Evolutionary conservation across 2,888 invertebrate species (phyloP), one percentile per base, ranked within the genome.

Genomic region (Oligia fasciuncula): DNA sequence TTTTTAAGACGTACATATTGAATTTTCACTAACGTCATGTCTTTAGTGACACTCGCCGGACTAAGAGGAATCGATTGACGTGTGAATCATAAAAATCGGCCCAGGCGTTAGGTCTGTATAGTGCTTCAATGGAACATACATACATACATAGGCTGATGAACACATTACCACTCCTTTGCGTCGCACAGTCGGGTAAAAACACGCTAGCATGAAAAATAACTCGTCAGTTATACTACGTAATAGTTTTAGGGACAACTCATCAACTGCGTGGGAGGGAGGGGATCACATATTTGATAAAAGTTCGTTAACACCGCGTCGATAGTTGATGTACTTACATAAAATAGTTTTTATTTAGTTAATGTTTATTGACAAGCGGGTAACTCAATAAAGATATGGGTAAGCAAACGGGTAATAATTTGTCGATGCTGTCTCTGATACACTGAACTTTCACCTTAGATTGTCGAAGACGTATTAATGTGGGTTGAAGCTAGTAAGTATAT

Each of bases 201-300:
- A 62, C 35, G 11, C 19, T 35, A 54, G 17, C 13, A 68, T 29
- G 17, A 77, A 80, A 46, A 19, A 67, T 49, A 35, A 63, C 46
- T 65, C 67, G 9, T 54, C 68, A 23, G 19, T 60, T 51, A 80
- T 46, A 51, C n/a, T 35, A 65, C 68, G 57, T 73, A 51, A 62
- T 46, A 62, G 63, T 63, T 86, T 66, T 70, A 73, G 68, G 72
- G 66, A 62, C 69, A 49, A 71, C 5, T 69, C 40, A 43, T 62
- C 67, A 23, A 60, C 49, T 57, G 57, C 40, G 72, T 81, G 46
- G 57, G 81, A 65, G 46, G 57, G 81, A 65, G 62, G 73, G 79
- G 57, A 70, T 70, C 85, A 85, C 87, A 81, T 81, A 60, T 87
- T 88, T 85, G 86, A 85, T 85, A 81, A 85, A 66, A 73, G 85